Base-by-base conservation (phyloP, 2,797 vertebrate genomes). In the Lithobates pipiens region DNA sequence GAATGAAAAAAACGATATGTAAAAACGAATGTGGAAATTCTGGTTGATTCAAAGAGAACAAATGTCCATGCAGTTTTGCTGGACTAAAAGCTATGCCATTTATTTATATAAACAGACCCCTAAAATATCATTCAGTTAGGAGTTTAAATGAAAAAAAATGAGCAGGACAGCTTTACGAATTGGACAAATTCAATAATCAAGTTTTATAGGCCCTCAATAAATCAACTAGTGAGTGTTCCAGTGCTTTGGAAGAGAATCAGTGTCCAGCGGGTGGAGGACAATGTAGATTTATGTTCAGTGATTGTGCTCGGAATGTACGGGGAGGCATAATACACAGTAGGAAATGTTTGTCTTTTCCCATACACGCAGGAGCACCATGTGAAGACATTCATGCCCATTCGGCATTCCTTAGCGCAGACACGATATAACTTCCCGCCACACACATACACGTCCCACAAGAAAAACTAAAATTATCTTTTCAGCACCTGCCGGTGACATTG, bases 401-500 rank as follows among this genome's bases (percentile, higher is more conserved):
- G 27, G 44, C 34, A 68, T 78, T 78, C 77, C 36, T 78, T 39
- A 25, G 23, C 4, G 13, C 36, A 42, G 63, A 78, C 61, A 44
- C 16, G 23, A 23, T 61, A 61, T 23, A 61, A 61, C 54, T 18
- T 18, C 50, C 15, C 21, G 7, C 54, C 54, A 1, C 21, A 61
- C 54, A 61, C 54, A 23, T 23, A 23, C 54, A 61, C 21, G 54
- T 61, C 54, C 54, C 21, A 9, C 21, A 21, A 61, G 54, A 61
- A 61, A 61, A 23, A 68, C 6, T 5, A 8, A 76, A 61, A 54
- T 54, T 18, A 39, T 65, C 65, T 34, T 63, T 39, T 77, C 61
- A 67, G 76, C 76, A 78, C 61, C 76, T 78, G 57, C 76, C 13
- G n/a, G 76, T 68, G 57, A 78, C 61, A 78, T 29, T 42, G 76